Percentiles rank a stretch among this genome's conserved stretches.
phyloP scores from a whole-genome alignment of 64 coral and sea anemone genomes.

The Montipora foliosa region DNA sequence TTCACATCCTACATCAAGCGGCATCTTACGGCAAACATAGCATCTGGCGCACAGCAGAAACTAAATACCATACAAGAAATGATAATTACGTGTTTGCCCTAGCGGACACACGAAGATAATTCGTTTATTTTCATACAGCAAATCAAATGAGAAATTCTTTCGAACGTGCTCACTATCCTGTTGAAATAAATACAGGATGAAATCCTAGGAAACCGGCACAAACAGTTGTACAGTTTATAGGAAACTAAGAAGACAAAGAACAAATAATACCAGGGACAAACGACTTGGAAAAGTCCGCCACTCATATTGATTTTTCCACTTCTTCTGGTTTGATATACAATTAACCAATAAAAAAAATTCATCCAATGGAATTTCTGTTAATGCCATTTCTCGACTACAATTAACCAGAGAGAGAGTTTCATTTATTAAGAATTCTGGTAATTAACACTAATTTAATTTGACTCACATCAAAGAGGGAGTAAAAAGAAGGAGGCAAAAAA shows the following conservation, averaged over 20 bases:
- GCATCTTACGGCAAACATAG: not conserved
- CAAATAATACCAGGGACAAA: not conserved
- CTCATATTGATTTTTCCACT: slow-evolving; percentile 8
- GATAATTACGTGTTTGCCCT: not conserved
- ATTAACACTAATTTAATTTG: slow-evolving; percentile 60
- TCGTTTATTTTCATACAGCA: not conserved
- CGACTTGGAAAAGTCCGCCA: not conserved
- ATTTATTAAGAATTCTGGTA: slow-evolving; percentile 51
- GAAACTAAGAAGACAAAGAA: not conserved
- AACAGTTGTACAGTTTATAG: not conserved
- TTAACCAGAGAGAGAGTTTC: slow-evolving; percentile 31
- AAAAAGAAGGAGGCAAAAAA: not conserved
- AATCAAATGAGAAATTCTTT: not conserved
- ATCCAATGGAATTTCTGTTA: slow-evolving; percentile 25
- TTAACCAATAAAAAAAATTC: not conserved
- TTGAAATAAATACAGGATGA: not conserved
- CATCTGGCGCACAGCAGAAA: not conserved
- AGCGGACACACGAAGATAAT: not conserved
- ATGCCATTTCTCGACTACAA: slow-evolving; percentile 22
- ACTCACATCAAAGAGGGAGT: not conserved
- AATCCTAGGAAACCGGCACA: not conserved
- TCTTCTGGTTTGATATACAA: not conserved
- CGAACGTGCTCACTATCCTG: not conserved
- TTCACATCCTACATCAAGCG: not conserved
- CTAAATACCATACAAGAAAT: not conserved